Base-by-base conservation (phyloP, 2,888 invertebrate genomes). In the Belgica antarctica region DNA sequence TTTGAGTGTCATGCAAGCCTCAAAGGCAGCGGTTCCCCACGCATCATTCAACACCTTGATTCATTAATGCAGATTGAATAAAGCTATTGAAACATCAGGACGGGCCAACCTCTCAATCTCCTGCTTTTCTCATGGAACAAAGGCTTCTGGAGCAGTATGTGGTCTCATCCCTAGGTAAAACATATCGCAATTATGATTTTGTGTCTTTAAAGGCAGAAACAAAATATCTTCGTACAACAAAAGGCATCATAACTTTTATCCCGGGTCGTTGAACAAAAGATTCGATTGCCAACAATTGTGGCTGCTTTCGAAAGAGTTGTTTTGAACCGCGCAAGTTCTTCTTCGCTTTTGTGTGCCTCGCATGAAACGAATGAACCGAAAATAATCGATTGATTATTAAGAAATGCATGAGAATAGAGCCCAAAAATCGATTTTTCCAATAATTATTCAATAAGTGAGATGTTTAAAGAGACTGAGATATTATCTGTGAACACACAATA, bases 401-500 rank as follows among this genome's bases (percentile, higher is more conserved):
- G 25, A 66, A 46, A 66, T 66, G n/a, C 65, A 27, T 27, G 24
- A 24, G 8, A 36, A 63, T n/a, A n/a, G n/a, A n/a, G n/a, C n/a
- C n/a, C n/a, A n/a, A n/a, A n/a, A n/a, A 41, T 66, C 15, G 65
- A 46, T 66, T 22, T 34, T 28, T 63, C n/a, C 41, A 15, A 28
- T 66, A 66, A 66, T 66, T 66, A 66, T 47, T 66, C 65, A 66
- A 66, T 47, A 19, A 41, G 24, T 24, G 63, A 41, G 25, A 41
- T 46, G 46, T 12, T 15, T 7, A 46, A 10, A 46, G n/a, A 31
- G 31, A 31, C 4, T 10, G 31, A 4, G 31, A 41, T 4, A 4
- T 41, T 41, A n/a, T n/a, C n/a, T n/a, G n/a, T n/a, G n/a, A n/a
- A n/a, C n/a, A n/a, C 15, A 12, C 7, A 41, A 7, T 12, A 41